These are phyloP conservation scores for Phorcus lineatus DNA, from an alignment of 2,888 invertebrate genomes.

Conservation along the genomic window DNA sequence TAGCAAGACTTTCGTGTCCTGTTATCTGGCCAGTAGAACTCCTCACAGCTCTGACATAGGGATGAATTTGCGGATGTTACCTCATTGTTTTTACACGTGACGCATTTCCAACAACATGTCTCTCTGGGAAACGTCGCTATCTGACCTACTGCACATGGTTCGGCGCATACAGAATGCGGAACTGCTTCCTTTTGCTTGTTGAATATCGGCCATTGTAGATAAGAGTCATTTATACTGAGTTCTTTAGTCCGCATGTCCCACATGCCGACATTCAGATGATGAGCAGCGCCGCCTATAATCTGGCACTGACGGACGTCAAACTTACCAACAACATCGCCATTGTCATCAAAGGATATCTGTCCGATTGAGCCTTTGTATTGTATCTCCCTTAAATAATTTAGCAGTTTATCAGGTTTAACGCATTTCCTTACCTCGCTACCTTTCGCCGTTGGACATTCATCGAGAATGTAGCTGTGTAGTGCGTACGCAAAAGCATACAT, in stretches of 20 bases:
- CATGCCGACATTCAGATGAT: constrained; percentile 45
- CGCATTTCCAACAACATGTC: constrained; percentile 69
- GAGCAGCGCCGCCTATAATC: not conserved
- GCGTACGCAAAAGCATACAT: constrained; percentile 59
- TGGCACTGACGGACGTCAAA: constrained; percentile 63
- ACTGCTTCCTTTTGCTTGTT: not conserved
- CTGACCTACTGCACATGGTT: constrained; percentile 50
- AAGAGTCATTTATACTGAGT: constrained; percentile 40
- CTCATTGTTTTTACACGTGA: constrained; percentile 63
- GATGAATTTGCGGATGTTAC: constrained; percentile 56
- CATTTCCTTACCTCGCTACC: constrained; percentile 43
- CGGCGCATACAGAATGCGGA: constrained; percentile 51
- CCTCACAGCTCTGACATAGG: constrained; percentile 56
- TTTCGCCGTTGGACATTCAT: constrained; percentile 46
- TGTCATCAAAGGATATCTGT: constrained; percentile 60
- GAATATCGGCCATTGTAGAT: constrained; percentile 26
- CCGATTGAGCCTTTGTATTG: constrained; percentile 57
- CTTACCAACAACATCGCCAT: constrained; percentile 61
- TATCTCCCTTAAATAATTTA: constrained; percentile 49
- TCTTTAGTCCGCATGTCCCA: constrained; percentile 56
- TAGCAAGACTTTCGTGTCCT: constrained; percentile 38
- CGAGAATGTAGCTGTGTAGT: constrained; percentile 48
- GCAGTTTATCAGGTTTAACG: constrained; percentile 46
- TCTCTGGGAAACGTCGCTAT: constrained; percentile 62
- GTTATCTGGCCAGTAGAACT: constrained; percentile 49